Evolutionary conservation across 2,113 vertebrate species (phyloP), one percentile per base, ranked within the genome.

Genomic region (Lampris incognitus): DNA sequence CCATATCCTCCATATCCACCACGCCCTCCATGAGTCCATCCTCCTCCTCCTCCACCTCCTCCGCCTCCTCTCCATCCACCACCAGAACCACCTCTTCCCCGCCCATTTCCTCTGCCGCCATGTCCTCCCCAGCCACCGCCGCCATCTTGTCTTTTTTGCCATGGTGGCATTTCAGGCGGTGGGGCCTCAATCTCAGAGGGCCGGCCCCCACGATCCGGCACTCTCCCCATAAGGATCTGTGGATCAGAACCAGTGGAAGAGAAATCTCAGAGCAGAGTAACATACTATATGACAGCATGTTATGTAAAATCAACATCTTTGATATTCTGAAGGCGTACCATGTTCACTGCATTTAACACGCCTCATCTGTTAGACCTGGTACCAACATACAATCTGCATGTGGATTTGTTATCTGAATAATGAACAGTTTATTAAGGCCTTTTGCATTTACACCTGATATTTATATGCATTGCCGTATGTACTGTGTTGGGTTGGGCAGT

Each of bases 191-290:
- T 98, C 89, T 99, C 97, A 37, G 96, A 95, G 0, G 96, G 97
- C 46, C 96, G 93, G 76, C 98, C 98, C 74, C 98, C 98, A 78
- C 97, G 92, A 88, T 99, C 97, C 13, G 97, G 98, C 6, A 99
- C 97, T 81, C 95, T 93, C n/a, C 97, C 97, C 98, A 99, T 99
- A 76, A 97, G 91, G 72, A 99, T 92, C 98, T 99, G 81, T 13
- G 11, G 39, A 79, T 9, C 40, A 52, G 3, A 40, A n/a, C 37
- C 61, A 36, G 41, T 41, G 5, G 6, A 9, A 38, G 1, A 49
- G 44, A 49, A 3, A 50, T 66, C 8, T 6, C 2, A 1, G 6
- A 65, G 24, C 24, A 24, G 24, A 24, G 24, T 24, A 24, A 24
- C 24, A 24, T 24, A 24, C 24, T 24, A 24, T 24, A 24, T 24